These are phyloP conservation scores for Alentia gelatinosa DNA, from an alignment of 2,888 invertebrate genomes.

Conservation along the genomic window DNA sequence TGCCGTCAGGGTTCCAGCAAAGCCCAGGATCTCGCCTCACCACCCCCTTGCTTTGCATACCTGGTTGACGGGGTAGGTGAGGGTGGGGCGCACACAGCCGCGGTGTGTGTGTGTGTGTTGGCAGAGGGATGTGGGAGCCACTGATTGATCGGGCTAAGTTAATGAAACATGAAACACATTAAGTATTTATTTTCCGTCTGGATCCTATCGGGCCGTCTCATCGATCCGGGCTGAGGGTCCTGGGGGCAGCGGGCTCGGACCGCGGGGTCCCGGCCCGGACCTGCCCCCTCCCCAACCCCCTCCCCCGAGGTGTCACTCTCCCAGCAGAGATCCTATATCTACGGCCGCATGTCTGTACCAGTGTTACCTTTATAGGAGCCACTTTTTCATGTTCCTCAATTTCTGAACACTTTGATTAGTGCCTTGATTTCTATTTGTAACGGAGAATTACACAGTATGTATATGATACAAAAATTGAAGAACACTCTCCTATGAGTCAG, in stretches of 20 bases:
- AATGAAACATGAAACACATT: conserved; percentile 53
- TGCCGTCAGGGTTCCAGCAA: background rate
- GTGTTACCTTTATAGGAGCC: too few species aligned
- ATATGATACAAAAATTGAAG: too few species aligned
- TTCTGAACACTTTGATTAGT: too few species aligned
- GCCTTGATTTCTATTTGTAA: too few species aligned
- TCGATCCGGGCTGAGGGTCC: background rate
- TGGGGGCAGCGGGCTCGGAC: background rate
- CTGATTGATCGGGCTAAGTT: conserved; percentile 28
- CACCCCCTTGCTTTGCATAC: background rate
- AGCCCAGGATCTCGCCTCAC: background rate
- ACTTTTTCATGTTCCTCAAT: too few species aligned
- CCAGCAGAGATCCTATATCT: too few species aligned
- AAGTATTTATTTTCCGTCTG: conserved; percentile 49
- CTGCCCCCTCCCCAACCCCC: too few species aligned
- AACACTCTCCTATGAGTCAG: too few species aligned
- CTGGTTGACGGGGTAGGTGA: background rate
- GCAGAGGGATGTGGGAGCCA: background rate
- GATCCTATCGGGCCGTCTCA: conserved; percentile 18
- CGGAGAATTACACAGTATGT: too few species aligned
- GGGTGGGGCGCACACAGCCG: background rate
- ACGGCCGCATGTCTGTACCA: too few species aligned
- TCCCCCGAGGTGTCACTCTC: too few species aligned
- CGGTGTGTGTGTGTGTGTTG: background rate
- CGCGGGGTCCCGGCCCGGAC: background rate